phyloP scores from a whole-genome alignment of 2,113 vertebrate genomes.

The Axis porcinus region DNA sequence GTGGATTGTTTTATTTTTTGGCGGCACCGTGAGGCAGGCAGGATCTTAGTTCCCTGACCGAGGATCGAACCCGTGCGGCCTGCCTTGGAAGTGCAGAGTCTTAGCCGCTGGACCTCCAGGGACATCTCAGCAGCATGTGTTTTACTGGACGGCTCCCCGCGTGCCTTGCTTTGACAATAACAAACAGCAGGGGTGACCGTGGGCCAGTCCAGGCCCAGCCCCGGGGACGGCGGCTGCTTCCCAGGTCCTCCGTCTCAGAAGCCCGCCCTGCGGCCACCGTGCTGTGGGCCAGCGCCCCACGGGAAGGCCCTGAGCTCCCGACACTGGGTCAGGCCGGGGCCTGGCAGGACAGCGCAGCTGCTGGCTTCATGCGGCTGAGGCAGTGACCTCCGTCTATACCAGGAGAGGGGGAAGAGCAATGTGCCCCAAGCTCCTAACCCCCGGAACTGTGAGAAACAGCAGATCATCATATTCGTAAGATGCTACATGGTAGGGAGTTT shows the following conservation, averaged over 20 bases:
- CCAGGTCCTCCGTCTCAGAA: not conserved
- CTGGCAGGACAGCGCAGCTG: not conserved
- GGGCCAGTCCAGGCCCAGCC: not conserved
- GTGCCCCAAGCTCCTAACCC: not conserved
- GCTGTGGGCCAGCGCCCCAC: not conserved
- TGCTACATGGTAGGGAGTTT: not conserved
- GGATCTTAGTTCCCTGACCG: not conserved
- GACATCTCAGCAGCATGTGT: not conserved
- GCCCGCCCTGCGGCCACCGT: not conserved
- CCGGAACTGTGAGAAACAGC: not conserved
- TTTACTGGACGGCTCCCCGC: not conserved
- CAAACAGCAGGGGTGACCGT: not conserved
- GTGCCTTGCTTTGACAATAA: not conserved
- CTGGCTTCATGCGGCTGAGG: not conserved
- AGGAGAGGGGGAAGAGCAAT: rapidly evolving
- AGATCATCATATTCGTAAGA: not conserved
- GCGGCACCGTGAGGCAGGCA: rapidly evolving
- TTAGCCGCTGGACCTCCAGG: not conserved
- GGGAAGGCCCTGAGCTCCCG: not conserved
- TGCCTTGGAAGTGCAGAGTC: not conserved
- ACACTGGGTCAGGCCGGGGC: not conserved
- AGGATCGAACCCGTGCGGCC: rapidly evolving
- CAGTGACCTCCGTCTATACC: rapidly evolving
- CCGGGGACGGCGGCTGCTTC: not conserved
- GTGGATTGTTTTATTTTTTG: not conserved